phyloP scores from a whole-genome alignment of 2,113 vertebrate species.

The Morone saxatilis region DNA sequence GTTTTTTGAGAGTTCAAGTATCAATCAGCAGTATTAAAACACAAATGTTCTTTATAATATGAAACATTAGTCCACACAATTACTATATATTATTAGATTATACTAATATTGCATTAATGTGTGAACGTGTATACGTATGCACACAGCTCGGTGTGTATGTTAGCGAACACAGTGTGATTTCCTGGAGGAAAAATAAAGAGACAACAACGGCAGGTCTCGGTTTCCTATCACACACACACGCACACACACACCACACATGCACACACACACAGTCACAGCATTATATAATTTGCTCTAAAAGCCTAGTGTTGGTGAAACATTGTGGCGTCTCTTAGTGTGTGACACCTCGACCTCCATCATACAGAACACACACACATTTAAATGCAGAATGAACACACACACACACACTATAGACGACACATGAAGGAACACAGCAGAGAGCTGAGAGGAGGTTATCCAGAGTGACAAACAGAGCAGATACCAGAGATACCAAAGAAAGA shows the following conservation, averaged over 20 bases:
- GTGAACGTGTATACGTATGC: not conserved
- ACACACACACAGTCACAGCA: constrained; percentile 5
- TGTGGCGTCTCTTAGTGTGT: constrained; percentile 25
- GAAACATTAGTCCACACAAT: no score
- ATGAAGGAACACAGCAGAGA: not conserved
- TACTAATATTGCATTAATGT: not conserved
- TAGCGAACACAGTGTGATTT: not conserved
- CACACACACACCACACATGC: constrained; percentile 4
- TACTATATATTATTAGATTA: not conserved
- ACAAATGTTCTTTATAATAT: no score
- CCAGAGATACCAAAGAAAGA: no score
- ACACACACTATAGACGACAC: constrained; percentile 3
- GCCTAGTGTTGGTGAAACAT: constrained; percentile 25
- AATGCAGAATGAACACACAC: constrained; percentile 1
- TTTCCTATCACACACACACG: not conserved
- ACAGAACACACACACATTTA: not conserved
- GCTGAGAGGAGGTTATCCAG: constrained; percentile 5
- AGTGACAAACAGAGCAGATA: not conserved
- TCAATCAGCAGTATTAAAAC: no score
- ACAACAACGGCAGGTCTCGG: not conserved
- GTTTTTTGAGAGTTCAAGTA: no score
- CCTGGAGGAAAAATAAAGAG: not conserved
- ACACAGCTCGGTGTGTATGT: not conserved
- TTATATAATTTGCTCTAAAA: constrained; percentile 39
- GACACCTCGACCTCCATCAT: constrained; percentile 27